These are phyloP conservation scores for Xylocopa sonorina DNA, from an alignment of 1,140 invertebrate species.

Conservation along the genomic window DNA sequence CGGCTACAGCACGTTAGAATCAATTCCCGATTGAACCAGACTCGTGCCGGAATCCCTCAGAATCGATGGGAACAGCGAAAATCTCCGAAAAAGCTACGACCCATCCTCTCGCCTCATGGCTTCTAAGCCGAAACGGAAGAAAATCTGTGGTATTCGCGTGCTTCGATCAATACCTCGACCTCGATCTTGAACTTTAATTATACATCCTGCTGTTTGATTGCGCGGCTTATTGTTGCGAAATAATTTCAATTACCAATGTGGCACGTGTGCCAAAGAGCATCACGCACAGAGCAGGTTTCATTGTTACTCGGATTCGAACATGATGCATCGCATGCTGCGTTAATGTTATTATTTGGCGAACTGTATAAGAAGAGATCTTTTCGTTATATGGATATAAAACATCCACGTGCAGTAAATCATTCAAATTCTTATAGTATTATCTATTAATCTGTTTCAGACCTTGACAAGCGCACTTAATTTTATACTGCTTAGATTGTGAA, in stretches of 20 bases:
- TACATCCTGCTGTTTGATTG: neutral
- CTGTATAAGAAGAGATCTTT: too few relatives aligned
- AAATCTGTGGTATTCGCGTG: neutral
- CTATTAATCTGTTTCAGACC: too few relatives aligned
- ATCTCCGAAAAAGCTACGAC: neutral
- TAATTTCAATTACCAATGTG: constrained; percentile 1
- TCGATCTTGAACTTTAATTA: constrained; percentile 20
- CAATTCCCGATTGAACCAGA: neutral
- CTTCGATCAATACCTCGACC: neutral
- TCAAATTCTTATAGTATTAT: too few relatives aligned
- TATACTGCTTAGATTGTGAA: neutral
- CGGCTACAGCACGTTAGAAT: neutral
- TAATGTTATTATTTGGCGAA: neutral
- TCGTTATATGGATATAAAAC: neutral
- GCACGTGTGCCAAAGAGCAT: neutral
- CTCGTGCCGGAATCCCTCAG: neutral
- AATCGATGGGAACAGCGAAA: neutral
- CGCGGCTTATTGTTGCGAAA: constrained; percentile 1
- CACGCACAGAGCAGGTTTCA: neutral
- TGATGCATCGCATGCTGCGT: neutral
- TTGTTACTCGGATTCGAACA: neutral
- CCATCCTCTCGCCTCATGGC: neutral
- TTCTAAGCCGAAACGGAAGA: neutral
- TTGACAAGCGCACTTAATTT: too few relatives aligned
- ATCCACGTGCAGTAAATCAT: too few relatives aligned